Conservation (phyloP, 2,888 invertebrate genomes). For the Thalpophila matura region DNA sequence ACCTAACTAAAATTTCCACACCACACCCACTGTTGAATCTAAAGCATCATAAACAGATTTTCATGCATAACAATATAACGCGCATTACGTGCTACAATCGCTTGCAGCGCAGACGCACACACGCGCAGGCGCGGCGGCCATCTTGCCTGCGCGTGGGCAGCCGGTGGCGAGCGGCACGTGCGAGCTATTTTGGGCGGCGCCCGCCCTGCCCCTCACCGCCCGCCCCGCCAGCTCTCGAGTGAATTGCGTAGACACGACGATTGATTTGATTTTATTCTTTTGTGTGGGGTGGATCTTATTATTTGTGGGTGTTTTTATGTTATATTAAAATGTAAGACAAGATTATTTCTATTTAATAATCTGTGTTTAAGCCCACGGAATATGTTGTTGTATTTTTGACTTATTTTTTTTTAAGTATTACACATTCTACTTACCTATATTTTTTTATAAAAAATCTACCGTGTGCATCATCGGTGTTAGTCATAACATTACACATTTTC, state of each 20-base stretch:
- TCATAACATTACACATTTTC: neutral
- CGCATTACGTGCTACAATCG: constrained; percentile 64
- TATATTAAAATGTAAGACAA: neutral
- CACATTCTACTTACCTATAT: no score
- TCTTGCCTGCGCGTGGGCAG: constrained; percentile 89
- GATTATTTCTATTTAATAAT: neutral
- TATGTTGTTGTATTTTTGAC: no score
- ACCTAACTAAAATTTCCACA: constrained; percentile 36
- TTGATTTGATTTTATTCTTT: constrained; percentile 67
- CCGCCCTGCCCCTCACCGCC: constrained; percentile 72
- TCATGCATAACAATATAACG: constrained; percentile 64
- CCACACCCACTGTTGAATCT: constrained; percentile 37
- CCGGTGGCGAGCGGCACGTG: constrained; percentile 87
- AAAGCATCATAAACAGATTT: constrained; percentile 61
- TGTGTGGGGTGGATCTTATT: constrained; percentile 44
- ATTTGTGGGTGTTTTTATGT: constrained; percentile 14
- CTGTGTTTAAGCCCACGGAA: no score
- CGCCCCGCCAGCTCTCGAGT: constrained; percentile 54
- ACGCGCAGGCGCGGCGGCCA: constrained; percentile 80
- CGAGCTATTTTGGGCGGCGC: constrained; percentile 90
- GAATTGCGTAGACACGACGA: constrained; percentile 70
- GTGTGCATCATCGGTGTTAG: constrained; percentile 1
- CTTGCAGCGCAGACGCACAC: constrained; percentile 78
- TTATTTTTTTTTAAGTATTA: neutral
- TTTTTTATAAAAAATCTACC: neutral